Conservation (phyloP, 2,113 vertebrate species). For the Rhinopomastus cyanomelas region DNA sequence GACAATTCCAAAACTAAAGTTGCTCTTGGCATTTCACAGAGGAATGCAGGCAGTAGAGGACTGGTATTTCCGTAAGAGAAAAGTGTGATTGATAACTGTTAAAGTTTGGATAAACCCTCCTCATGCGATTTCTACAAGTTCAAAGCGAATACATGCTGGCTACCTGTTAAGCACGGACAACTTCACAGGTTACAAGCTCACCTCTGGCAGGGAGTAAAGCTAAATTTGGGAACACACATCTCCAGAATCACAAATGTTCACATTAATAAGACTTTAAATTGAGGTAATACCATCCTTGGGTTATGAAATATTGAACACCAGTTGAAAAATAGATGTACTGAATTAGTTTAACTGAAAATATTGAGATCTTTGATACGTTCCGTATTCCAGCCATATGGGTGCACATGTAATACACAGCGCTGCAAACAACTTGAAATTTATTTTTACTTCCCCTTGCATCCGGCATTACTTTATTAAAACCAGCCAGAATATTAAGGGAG, state of each 20-base stretch:
- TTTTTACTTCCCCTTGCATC: background rate
- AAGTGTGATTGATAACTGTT: background rate
- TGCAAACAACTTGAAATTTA: background rate
- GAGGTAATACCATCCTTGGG: background rate
- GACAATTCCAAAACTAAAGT: background rate
- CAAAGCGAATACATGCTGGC: fast-evolving
- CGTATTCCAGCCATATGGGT: background rate
- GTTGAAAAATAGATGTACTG: background rate
- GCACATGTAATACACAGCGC: background rate
- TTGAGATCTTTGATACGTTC: background rate
- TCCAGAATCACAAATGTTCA: background rate
- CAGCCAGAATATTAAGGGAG: background rate
- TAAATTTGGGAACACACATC: background rate
- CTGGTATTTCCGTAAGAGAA: background rate
- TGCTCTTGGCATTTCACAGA: background rate
- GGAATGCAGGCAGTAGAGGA: background rate
- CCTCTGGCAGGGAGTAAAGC: background rate
- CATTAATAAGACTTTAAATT: background rate
- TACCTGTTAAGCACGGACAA: background rate
- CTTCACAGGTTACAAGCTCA: background rate
- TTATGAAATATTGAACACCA: slow-evolving; percentile 3
- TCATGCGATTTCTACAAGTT: background rate
- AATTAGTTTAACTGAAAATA: slow-evolving; percentile 16
- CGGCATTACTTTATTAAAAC: background rate
- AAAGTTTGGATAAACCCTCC: background rate